Percentiles rank a stretch among this genome's conserved stretches.
Conservation (phyloP, 2,888 invertebrate genomes). For the Phlogophora meticulosa region DNA sequence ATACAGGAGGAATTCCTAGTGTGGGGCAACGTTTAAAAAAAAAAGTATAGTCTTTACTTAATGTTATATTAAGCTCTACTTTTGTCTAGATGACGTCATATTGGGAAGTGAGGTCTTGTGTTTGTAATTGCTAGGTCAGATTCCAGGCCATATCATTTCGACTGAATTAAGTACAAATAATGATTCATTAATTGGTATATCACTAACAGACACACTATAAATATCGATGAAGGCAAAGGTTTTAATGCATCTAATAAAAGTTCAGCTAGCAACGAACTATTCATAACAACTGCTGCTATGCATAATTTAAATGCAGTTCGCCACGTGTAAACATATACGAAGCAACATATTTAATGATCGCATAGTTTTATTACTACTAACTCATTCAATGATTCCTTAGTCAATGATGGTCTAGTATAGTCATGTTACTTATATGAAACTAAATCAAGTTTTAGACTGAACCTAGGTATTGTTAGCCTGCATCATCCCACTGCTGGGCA, state of each 20-base stretch:
- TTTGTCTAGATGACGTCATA: no score
- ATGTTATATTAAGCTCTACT: no score
- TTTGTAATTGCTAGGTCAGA: background rate
- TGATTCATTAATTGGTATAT: background rate
- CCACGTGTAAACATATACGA: slow-evolving; percentile 52
- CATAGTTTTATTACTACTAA: slow-evolving; percentile 27
- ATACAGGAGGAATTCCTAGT: no score
- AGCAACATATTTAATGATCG: slow-evolving; percentile 19
- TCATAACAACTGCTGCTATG: slow-evolving; percentile 15
- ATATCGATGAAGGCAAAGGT: slow-evolving; percentile 4
- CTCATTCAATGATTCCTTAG: slow-evolving; percentile 32
- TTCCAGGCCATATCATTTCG: background rate
- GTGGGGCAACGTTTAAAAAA: no score
- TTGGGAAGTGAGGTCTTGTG: background rate
- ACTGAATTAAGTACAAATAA: slow-evolving; percentile 1
- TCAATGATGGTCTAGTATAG: slow-evolving; percentile 16
- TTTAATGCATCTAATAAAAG: slow-evolving; percentile 1
- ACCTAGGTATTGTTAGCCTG: no score
- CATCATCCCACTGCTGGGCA: no score
- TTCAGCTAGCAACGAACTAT: slow-evolving; percentile 40
- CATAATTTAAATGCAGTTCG: slow-evolving; percentile 34
- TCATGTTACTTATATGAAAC: slow-evolving; percentile 17
- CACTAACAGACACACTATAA: slow-evolving; percentile 5
- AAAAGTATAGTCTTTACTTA: no score
- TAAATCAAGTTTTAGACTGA: background rate